These are phyloP conservation scores for Dryobates pubescens DNA, from an alignment of 2,797 vertebrate genomes.

Conservation along the genomic window DNA sequence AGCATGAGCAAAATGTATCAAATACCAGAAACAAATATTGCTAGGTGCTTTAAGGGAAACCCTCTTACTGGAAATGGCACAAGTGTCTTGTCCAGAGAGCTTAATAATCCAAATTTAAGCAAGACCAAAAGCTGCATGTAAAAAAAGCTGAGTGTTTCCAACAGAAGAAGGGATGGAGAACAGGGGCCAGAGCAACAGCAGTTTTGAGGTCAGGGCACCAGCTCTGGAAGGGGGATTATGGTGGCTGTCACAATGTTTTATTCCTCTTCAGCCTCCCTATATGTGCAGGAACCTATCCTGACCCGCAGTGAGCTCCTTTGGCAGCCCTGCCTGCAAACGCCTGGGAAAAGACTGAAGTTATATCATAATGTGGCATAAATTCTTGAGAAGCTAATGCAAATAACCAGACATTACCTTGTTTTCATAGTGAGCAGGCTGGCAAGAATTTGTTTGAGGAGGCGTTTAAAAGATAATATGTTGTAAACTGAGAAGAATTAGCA, in stretches of 20 bases:
- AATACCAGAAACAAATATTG: neutral
- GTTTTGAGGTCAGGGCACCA: neutral
- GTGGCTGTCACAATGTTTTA: neutral
- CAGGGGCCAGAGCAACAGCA: neutral
- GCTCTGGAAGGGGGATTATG: neutral
- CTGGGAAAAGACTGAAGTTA: neutral
- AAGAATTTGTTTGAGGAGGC: neutral
- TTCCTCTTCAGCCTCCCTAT: neutral
- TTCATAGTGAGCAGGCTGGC: neutral
- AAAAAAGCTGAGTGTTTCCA: neutral
- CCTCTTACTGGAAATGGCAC: neutral
- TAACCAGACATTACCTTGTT: neutral
- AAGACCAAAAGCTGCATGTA: neutral
- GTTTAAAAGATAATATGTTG: neutral
- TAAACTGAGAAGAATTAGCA: neutral
- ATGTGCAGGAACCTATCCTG: neutral
- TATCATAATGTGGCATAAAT: neutral
- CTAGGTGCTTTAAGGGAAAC: neutral
- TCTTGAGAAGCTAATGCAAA: neutral
- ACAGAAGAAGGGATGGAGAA: neutral
- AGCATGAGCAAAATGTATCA: neutral
- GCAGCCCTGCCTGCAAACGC: neutral
- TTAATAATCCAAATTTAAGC: neutral
- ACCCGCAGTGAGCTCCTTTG: neutral
- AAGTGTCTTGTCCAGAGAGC: neutral